A percentile compares a stretch with the other conserved stretches of the same genome.
phyloP scores from a whole-genome alignment of 2,888 invertebrate species.

The Bursaphelenchus okinawaensis region DNA sequence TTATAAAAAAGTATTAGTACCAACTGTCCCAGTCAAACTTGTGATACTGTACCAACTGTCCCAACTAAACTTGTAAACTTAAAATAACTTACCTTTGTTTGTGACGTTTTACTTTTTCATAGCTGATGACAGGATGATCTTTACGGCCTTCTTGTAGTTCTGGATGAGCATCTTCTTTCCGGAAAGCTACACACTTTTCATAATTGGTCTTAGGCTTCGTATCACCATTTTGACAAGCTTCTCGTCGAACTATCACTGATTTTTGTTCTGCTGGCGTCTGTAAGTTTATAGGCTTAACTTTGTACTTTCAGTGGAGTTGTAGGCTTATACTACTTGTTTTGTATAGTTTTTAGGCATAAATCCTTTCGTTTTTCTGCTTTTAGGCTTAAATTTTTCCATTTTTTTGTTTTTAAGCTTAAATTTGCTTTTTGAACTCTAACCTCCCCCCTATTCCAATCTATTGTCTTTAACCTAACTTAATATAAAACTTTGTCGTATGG shows the following conservation, averaged over 20 bases:
- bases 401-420: neutral
- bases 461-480: too few species aligned
- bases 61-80: too few species aligned
- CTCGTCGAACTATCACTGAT: constrained; percentile 21
- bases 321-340: neutral
- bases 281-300: neutral
- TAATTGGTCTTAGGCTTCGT: constrained; percentile 23
- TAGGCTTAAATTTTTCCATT: too few species aligned
- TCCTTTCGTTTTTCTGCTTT: neutral
- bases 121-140: constrained; percentile 32
- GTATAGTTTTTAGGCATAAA: too few species aligned
- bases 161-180: constrained; percentile 31
- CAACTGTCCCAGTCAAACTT: too few species aligned
- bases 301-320: neutral
- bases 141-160: constrained; percentile 5
- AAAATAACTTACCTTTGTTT: constrained; percentile 44
- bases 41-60: too few species aligned
- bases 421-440: too few species aligned
- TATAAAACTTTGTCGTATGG: too few species aligned
- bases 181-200: constrained; percentile 35
- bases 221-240: constrained; percentile 11
- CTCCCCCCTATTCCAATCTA: too few species aligned
- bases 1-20: too few species aligned
- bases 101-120: constrained; percentile 55
- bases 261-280: constrained; percentile 8